phyloP scores from a whole-genome alignment of 2,888 invertebrate genomes.

The Drosophila meridionalis region DNA sequence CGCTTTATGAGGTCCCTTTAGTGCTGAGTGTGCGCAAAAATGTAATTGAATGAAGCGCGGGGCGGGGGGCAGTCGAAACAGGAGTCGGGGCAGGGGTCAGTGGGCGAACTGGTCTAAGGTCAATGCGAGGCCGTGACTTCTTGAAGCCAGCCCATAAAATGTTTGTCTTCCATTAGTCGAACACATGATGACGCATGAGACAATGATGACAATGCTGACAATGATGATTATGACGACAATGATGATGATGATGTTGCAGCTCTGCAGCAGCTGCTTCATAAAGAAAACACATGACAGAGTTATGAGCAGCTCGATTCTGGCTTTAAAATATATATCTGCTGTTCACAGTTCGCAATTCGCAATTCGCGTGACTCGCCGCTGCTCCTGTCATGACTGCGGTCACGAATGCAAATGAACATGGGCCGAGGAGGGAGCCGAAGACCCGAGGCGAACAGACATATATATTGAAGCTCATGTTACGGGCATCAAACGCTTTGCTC shows the following conservation, averaged over 20 bases:
- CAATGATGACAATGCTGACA: conserved; percentile 6
- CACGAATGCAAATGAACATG: conserved; percentile 77
- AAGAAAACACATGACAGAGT: conserved; percentile 56
- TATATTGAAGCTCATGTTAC: conserved; percentile 75
- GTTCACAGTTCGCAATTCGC: conserved; percentile 49
- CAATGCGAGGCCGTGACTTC: conserved; percentile 51
- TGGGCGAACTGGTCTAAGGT: conserved; percentile 39
- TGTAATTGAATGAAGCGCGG: conserved; percentile 75
- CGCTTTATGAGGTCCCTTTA: conserved; percentile 81
- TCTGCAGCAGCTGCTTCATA: conserved; percentile 12
- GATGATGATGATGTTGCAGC: conserved; percentile 29
- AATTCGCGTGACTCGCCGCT: conserved; percentile 76
- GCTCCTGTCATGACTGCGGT: conserved; percentile 68
- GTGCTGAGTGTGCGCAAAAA: conserved; percentile 81
- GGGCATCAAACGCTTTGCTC: conserved; percentile 60
- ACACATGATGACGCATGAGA: conserved; percentile 58
- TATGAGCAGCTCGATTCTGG: conserved; percentile 39
- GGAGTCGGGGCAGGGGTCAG: neutral
- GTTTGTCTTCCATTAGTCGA: conserved; percentile 77
- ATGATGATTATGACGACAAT: conserved; percentile 10
- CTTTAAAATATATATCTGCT: conserved; percentile 34
- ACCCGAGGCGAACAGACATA: conserved; percentile 20
- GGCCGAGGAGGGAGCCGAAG: neutral
- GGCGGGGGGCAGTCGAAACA: neutral
- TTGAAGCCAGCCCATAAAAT: conserved; percentile 62